phyloP scores from a whole-genome alignment of 2,797 vertebrate species.

The Coracias cyanogaster region DNA sequence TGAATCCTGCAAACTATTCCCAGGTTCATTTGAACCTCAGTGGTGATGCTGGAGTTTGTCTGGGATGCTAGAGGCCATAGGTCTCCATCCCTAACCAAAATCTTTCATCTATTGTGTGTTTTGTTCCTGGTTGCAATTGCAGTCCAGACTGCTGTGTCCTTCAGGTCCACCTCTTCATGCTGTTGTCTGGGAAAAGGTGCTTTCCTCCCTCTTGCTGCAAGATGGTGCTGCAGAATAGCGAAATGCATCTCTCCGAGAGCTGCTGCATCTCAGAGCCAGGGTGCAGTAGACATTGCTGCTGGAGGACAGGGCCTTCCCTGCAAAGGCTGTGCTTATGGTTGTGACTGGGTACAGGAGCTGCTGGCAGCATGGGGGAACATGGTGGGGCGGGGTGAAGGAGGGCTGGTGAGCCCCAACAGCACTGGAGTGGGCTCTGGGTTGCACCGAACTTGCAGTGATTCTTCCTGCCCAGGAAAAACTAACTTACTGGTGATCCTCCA shows the following conservation, averaged over 20 bases:
- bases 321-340: accelerated
- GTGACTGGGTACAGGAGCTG: not conserved
- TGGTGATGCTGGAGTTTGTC: not conserved
- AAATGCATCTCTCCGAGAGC: not conserved
- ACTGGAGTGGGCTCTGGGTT: not conserved
- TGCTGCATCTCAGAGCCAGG: not conserved
- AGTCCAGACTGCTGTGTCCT: not conserved
- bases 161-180: accelerated
- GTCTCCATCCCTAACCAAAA: not conserved
- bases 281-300: not conserved
- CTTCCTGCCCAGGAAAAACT: not conserved
- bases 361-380: not conserved
- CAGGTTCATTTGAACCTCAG: not conserved
- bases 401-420: accelerated
- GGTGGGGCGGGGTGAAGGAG: not conserved
- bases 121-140: not conserved
- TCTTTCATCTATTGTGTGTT: accelerated
- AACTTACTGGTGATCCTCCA: accelerated
- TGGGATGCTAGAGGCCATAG: not conserved
- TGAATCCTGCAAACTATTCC: not conserved
- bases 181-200: not conserved
- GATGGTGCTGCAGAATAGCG: slow-evolving; percentile 76
- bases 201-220: slow-evolving; percentile 50
- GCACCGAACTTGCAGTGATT: not conserved
- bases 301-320: not conserved